Base-by-base conservation (phyloP, 2,113 vertebrate genomes). In the Recurvirostra avosetta region DNA sequence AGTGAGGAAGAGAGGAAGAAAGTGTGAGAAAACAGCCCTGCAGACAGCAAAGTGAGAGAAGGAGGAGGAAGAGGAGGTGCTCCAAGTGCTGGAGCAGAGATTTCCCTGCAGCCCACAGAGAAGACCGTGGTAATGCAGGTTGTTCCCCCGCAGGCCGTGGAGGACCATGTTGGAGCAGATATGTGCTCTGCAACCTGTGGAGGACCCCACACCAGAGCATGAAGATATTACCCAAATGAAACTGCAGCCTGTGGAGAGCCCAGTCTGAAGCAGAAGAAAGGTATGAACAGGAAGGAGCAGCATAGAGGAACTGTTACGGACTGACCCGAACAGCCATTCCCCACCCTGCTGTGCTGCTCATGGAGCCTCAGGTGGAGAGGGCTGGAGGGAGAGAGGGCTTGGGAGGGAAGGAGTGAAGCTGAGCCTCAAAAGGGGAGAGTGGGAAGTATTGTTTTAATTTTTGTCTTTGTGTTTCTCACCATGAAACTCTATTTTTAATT, bases 291-390 rank as follows among this genome's bases (percentile, higher is more conserved):
- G 22, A 71, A 81, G 9, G 5, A 84, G 21, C 10, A 56, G 5
- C 34, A 52, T 0, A 52, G 15, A 80, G 18, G 8, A 81, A 8
- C 30, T 7, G 43, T 59, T 65, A 15, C 0, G 6, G 26, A 11
- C 18, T 63, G 58, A 80, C 2, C 2, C 6, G 12, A 75, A 8
- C 4, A 2, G 2, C 7, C 3, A 19, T 53, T 66, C 16, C 6
- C 4, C 62, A 65, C 76, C 26, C 8, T 3, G 1, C 14, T 61
- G 15, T 0, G 0, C 3, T 59, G n/a, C 8, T 79, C 6, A 1
- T 38, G 43, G 22, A 89, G 4, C 17, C 45, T 52, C 25, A 29
- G 21, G 11, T 21, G 14, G 30, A 82, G 16, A 11, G 21, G 6
- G 5, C 3, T n/a, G 50, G 15, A 4, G 18, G 5, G 3, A 66